These are phyloP conservation scores for Coregonus clupeaformis DNA, from an alignment of 2,113 vertebrate species.

Conservation along the genomic window DNA sequence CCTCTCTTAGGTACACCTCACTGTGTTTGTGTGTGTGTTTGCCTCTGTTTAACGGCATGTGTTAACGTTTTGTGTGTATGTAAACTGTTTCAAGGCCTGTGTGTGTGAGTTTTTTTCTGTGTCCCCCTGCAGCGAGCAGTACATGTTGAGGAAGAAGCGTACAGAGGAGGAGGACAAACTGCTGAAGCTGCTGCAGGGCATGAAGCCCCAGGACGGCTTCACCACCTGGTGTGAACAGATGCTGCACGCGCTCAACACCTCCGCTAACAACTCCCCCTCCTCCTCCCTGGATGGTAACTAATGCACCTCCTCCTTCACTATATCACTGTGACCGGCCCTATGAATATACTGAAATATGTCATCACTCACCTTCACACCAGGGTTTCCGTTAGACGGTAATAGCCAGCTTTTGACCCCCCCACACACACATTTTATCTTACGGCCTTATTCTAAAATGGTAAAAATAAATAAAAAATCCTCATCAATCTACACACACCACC, in stretches of 20 bases:
- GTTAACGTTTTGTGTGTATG: background rate
- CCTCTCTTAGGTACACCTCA: constrained; percentile 71
- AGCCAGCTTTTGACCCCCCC: too few relatives aligned
- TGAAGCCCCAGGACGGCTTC: constrained; percentile 75
- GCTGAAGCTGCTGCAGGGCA: constrained; percentile 76
- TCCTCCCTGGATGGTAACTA: constrained; percentile 34
- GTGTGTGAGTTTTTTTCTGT: too few relatives aligned
- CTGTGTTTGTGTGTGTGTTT: too few relatives aligned
- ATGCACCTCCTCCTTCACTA: background rate
- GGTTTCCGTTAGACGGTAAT: too few relatives aligned
- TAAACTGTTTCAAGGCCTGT: background rate
- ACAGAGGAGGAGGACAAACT: constrained; percentile 81
- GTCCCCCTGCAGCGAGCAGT: constrained; percentile 41
- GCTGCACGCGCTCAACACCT: constrained; percentile 75
- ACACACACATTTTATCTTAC: too few relatives aligned
- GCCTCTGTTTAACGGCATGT: too few relatives aligned
- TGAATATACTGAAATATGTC: background rate
- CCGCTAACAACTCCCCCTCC: constrained; percentile 58
- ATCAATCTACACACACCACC: too few relatives aligned
- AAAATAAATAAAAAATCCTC: too few relatives aligned
- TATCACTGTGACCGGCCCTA: background rate
- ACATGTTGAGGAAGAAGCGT: constrained; percentile 67
- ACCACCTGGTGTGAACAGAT: constrained; percentile 83
- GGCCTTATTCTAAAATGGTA: too few relatives aligned
- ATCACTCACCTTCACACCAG: too few relatives aligned